A percentile compares a stretch with the other conserved stretches of the same genome.
Conservation (phyloP, 2,797 vertebrate species). For the Nothura maculosa region DNA sequence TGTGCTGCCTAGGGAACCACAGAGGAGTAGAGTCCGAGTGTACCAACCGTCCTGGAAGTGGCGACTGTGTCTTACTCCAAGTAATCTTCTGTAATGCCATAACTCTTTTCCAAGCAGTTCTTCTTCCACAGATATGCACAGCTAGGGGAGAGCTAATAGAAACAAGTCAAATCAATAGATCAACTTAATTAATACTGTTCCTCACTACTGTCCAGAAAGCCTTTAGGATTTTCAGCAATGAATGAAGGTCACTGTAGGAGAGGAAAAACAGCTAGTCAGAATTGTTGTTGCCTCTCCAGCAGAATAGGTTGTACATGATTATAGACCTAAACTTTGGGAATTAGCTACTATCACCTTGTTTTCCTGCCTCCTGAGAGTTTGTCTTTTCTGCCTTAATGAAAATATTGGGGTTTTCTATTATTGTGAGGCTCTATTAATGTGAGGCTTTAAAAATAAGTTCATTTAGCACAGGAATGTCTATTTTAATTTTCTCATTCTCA, state of each 20-base stretch:
- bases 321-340: neutral
- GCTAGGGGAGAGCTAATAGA: neutral
- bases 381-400: neutral
- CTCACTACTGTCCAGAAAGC: neutral
- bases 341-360: neutral
- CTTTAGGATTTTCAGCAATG: neutral
- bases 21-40: no score
- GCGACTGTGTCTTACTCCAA: no score
- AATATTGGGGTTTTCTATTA: neutral
- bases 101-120: no score
- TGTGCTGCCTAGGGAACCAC: no score
- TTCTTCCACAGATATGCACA: neutral
- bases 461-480: neutral
- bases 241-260: neutral
- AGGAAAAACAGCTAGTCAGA: neutral
- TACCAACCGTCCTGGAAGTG: no score
- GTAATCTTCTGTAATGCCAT: no score
- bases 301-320: accelerated
- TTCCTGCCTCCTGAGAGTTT: neutral
- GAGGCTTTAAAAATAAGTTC: neutral
- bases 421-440: neutral
- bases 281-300: neutral
- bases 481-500: neutral
- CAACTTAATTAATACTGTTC: neutral
- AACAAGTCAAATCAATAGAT: neutral